A percentile compares a stretch with the other conserved stretches of the same genome.
Evolutionary conservation across 2,797 vertebrate genomes (phyloP).

Genomic region (Delichon dasypus): DNA sequence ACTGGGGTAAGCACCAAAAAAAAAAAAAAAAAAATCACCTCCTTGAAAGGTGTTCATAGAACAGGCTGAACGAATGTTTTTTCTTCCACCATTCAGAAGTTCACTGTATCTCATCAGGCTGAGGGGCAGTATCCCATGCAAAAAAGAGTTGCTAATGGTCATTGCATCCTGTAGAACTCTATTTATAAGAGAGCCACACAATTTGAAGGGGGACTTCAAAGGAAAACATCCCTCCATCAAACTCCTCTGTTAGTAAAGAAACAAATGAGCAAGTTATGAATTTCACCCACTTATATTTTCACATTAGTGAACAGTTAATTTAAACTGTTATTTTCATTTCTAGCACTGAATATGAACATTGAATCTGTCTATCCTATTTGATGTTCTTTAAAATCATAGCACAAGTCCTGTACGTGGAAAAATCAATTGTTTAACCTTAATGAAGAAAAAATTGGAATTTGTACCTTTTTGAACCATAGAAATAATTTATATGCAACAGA

Average conservation of each 20-base stretch:
- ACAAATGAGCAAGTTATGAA: background rate
- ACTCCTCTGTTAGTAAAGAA: background rate
- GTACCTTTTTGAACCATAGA: background rate
- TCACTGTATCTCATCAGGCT: background rate
- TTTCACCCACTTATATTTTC: background rate
- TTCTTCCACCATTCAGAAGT: background rate
- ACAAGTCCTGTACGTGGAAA: background rate
- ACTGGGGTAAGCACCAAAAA: background rate
- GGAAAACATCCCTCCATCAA: background rate
- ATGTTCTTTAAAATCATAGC: background rate
- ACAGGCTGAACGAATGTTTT: background rate
- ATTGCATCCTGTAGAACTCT: background rate
- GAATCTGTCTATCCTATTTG: background rate
- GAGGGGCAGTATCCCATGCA: background rate
- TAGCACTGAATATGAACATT: background rate
- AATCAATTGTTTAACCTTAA: background rate
- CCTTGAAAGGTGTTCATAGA: background rate
- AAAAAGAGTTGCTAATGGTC: background rate
- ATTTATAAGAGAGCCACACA: background rate
- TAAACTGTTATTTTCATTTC: background rate
- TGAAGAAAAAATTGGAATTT: background rate
- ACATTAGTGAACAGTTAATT: background rate
- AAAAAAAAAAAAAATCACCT: background rate
- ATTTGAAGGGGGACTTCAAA: background rate
- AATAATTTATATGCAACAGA: background rate